Evolutionary conservation across 2,113 vertebrate genomes (phyloP).

Genomic region (Burhinus oedicnemus): DNA sequence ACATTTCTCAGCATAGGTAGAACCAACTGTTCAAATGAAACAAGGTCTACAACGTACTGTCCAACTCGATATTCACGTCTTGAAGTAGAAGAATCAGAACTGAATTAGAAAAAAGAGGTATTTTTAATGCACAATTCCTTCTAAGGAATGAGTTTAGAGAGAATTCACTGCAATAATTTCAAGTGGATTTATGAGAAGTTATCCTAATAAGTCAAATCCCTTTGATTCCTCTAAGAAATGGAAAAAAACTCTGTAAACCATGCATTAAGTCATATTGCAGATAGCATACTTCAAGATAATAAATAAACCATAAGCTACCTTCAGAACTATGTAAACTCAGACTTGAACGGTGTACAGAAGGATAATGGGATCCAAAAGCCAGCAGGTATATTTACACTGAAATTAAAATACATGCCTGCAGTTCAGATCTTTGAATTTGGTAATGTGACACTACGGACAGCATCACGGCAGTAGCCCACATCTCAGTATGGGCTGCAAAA

Average conservation of each 20-base stretch:
- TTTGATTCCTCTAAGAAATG: not conserved
- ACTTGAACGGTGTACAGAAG: not conserved
- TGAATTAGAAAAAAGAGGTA: slow-evolving; percentile 39
- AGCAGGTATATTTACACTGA: not conserved
- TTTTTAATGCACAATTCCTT: not conserved
- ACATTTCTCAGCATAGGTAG: slow-evolving; percentile 89
- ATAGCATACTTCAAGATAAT: not conserved
- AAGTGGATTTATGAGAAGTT: not conserved
- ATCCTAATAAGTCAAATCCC: not conserved
- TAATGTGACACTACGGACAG: not conserved
- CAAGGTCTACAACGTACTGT: slow-evolving; percentile 88
- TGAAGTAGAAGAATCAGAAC: slow-evolving; percentile 69
- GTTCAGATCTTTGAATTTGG: not conserved
- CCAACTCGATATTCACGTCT: slow-evolving; percentile 83
- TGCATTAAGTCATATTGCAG: not conserved
- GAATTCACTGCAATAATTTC: not conserved
- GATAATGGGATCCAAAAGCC: not conserved
- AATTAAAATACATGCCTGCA: not conserved
- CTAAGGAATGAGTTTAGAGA: not conserved
- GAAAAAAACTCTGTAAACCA: not conserved
- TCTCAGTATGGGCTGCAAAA: not conserved
- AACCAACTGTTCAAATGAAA: slow-evolving; percentile 88
- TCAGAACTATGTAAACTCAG: not conserved
- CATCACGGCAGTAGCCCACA: not conserved
- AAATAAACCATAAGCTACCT: not conserved